Evolutionary conservation across 37 sponge, comb jelly and placozoan species (phyloP), one percentile per base, ranked within the genome.

Genomic region (Axinella damicornis): DNA sequence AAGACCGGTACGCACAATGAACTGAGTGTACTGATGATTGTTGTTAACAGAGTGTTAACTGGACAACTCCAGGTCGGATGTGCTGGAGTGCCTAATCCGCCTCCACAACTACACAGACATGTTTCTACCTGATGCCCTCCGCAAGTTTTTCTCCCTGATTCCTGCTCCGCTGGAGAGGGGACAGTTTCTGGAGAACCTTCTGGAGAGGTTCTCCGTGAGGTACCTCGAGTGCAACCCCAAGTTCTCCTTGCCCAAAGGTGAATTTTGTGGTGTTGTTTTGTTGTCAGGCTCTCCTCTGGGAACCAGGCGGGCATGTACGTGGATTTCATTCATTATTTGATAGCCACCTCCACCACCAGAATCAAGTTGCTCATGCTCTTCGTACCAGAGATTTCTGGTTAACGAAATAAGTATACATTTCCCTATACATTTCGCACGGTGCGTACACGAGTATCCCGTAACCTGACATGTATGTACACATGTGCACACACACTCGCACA

Each of bases 91-190:
- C 19, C 61, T 94, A 59, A 69, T 94, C 5, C 30, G 58, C 5
- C 76, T 91, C 22, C 81, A 85, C 31, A 52, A 71, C 32, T 94
- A 83, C 70, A 16, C 40, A 22, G 74, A 69, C n/a, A 62, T 76
- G 60, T 87, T 91, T 61, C 85, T 94, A 0, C 95, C 95, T 21
- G 91, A 94, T 57, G 95, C 95, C 41, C 83, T 94, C 56, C 83
- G 92, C 56, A 64, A 75, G 19, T 92, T 95, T 75, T 95, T 95
- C 79, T 89, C 88, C 2, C 67, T 64, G 39, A 89, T 95, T 46
- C 92, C 95, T 5, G 85, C 95, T 19, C 95, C 95, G 12, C 71
- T 78, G 13, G 86, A 85, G 46, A 75, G 89, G 0, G 89, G 89
- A 4, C 71, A 65, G 57, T 85, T 86, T 41, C 79, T 88, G 30